A percentile compares a stretch with the other conserved stretches of the same genome.
Evolutionary conservation across 2,113 vertebrate genomes (phyloP).

Genomic region (Phaethon lepturus): DNA sequence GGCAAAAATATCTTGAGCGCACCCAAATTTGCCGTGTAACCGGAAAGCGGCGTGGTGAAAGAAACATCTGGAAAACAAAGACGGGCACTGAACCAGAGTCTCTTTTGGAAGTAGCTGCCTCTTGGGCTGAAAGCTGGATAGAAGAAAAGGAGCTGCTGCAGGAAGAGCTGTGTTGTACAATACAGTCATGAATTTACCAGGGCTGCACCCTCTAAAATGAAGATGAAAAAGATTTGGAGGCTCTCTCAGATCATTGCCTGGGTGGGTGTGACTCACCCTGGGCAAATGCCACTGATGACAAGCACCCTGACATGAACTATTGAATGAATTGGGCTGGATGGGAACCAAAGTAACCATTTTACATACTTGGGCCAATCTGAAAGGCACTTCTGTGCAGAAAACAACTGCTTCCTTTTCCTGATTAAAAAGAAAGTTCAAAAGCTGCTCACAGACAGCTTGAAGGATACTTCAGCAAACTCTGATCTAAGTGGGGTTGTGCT

Average conservation of each 20-base stretch:
- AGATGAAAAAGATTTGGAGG: constrained; percentile 4
- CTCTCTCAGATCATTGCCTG: neutral
- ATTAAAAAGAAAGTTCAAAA: neutral
- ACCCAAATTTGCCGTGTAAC: neutral
- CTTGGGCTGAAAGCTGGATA: neutral
- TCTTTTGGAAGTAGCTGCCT: neutral
- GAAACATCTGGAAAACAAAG: constrained; percentile 25
- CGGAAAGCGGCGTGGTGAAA: neutral
- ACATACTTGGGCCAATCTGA: constrained; percentile 5
- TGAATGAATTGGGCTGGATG: constrained; percentile 48
- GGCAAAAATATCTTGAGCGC: neutral
- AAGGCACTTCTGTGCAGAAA: constrained; percentile 28
- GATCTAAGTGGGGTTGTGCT: neutral
- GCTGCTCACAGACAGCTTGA: neutral
- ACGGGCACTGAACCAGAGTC: neutral
- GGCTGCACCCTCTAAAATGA: neutral
- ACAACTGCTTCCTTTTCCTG: constrained; percentile 15
- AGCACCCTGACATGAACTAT: constrained; percentile 18
- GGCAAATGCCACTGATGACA: constrained; percentile 27
- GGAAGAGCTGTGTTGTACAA: neutral
- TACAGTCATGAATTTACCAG: neutral
- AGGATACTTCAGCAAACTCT: neutral
- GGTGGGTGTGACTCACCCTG: constrained; percentile 15
- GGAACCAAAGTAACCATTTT: constrained; percentile 21
- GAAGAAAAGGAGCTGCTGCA: neutral